phyloP scores from a whole-genome alignment of 2,113 vertebrate species.

The Eretmochelys imbricata region DNA sequence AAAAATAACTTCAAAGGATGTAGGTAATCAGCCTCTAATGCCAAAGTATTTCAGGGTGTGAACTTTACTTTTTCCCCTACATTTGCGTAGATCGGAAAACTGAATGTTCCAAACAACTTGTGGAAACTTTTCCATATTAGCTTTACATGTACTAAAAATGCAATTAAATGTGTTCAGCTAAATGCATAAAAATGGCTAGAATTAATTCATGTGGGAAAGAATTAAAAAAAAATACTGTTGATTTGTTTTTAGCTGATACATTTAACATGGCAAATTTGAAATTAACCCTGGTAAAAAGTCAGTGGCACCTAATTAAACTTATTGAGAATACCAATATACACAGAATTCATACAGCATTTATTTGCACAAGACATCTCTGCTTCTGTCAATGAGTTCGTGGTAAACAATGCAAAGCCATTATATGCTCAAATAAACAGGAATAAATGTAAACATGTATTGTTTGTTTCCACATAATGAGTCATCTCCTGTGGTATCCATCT shows the following conservation, averaged over 20 bases:
- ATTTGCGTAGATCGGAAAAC: slow-evolving; percentile 83
- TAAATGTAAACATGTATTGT: slow-evolving; percentile 43
- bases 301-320: slow-evolving; percentile 30
- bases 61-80: slow-evolving; percentile 79
- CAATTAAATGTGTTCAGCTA: slow-evolving; percentile 47
- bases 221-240: slow-evolving; percentile 44
- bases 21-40: slow-evolving; percentile 77
- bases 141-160: slow-evolving; percentile 54
- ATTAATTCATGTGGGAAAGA: slow-evolving; percentile 37
- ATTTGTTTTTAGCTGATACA: neutral
- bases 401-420: slow-evolving; percentile 40
- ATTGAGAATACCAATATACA: slow-evolving; percentile 27
- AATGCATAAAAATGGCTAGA: slow-evolving; percentile 18
- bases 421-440: slow-evolving; percentile 45
- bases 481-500: neutral
- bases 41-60: slow-evolving; percentile 80
- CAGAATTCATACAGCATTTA: neutral
- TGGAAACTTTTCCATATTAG: slow-evolving; percentile 73
- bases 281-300: slow-evolving; percentile 7
- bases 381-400: slow-evolving; percentile 39
- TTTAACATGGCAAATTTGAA: slow-evolving; percentile 10
- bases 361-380: slow-evolving; percentile 19
- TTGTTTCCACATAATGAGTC: slow-evolving; percentile 1
- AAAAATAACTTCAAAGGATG: slow-evolving; percentile 79
- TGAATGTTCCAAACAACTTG: slow-evolving; percentile 78